phyloP scores from a whole-genome alignment of 2,113 vertebrate genomes.

The Syngnathoides biaculeatus region DNA sequence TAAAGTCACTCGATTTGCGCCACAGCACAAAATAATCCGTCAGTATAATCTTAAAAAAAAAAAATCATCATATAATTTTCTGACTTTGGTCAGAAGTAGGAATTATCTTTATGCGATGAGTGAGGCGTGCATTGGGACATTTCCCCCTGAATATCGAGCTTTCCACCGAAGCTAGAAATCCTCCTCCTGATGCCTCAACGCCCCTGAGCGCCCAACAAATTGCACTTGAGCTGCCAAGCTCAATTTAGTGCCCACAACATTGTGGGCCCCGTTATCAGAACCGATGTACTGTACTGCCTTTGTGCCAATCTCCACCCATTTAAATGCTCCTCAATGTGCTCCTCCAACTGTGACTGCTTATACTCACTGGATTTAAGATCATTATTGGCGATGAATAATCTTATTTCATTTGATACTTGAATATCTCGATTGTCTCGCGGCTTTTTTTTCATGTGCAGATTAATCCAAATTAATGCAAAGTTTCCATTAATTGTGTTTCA shows the following conservation, averaged over 20 bases:
- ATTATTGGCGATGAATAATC: background rate
- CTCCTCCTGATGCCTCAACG: conserved; percentile 2
- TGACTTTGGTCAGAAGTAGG: background rate
- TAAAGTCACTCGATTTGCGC: background rate
- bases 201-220: conserved; percentile 16
- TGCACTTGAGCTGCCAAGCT: conserved; percentile 10
- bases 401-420: background rate
- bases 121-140: background rate
- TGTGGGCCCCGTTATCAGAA: background rate
- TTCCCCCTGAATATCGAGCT: background rate
- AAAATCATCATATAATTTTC: background rate
- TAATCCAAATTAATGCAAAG: background rate
- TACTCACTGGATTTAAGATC: background rate
- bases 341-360: background rate
- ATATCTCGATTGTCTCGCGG: conserved; percentile 2
- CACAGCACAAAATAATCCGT: background rate
- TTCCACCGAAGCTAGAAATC: conserved; percentile 2
- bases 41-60: background rate
- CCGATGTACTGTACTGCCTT: conserved; percentile 1
- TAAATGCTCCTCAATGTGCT: background rate
- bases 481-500: background rate
- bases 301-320: background rate
- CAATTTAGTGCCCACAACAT: conserved; percentile 3
- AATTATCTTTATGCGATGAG: background rate
- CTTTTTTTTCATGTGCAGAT: too few relatives aligned